Evolutionary conservation across 2,113 vertebrate species (phyloP).

Genomic region (Calyptomena viridis): DNA sequence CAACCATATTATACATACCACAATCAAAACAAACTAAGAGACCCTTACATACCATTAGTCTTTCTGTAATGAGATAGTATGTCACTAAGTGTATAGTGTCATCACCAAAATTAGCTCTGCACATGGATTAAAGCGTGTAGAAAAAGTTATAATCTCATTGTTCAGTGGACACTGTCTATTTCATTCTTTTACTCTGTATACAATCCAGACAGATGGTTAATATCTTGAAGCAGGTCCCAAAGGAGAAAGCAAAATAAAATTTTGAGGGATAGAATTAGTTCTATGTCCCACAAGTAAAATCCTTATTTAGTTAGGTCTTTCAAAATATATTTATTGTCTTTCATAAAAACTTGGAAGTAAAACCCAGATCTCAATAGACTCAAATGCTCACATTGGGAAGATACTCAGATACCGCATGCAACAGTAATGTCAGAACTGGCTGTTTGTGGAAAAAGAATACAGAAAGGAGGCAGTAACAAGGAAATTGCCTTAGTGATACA

Average conservation of each 20-base stretch:
- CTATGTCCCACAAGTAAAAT: not conserved
- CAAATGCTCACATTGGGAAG: not conserved
- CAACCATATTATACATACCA: not conserved
- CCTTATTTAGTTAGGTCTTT: slow-evolving; percentile 5
- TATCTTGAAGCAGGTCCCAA: not conserved
- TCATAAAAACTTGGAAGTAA: not conserved
- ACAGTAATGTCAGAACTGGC: not conserved
- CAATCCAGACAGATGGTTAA: not conserved
- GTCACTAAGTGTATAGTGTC: not conserved
- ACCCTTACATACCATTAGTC: not conserved
- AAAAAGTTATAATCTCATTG: not conserved
- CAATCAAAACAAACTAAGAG: not conserved
- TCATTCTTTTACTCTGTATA: not conserved
- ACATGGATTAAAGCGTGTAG: not conserved
- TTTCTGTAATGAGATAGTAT: not conserved
- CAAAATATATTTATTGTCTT: slow-evolving; percentile 8
- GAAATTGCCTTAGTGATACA: not conserved
- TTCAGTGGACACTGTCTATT: not conserved
- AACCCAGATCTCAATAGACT: not conserved
- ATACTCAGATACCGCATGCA: slow-evolving; percentile 12
- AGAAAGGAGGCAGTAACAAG: not conserved
- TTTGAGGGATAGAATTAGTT: not conserved
- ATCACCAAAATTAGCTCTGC: not conserved
- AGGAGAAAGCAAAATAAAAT: not conserved
- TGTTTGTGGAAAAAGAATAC: not conserved